Conservation (phyloP, 2,888 invertebrate species). For the Labia minor region DNA sequence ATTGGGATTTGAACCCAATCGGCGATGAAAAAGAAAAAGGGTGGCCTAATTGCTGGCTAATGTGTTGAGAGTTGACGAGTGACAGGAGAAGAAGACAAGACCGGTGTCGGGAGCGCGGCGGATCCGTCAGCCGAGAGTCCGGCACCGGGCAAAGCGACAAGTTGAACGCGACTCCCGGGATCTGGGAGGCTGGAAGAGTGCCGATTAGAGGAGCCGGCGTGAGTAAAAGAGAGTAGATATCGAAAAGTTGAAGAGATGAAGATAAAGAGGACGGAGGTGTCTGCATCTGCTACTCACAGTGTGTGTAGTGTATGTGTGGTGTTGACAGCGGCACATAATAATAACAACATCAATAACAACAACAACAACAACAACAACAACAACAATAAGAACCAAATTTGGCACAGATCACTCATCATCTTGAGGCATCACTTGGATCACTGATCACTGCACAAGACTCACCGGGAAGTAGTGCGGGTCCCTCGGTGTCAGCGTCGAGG, state of each 20-base stretch:
- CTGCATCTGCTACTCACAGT: neutral
- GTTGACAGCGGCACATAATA: neutral
- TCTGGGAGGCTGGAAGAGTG: neutral
- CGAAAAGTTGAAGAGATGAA: neutral
- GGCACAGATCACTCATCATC: neutral
- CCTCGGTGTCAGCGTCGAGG: constrained; percentile 40
- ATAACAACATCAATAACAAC: neutral
- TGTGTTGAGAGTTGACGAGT: no score
- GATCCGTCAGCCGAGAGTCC: neutral
- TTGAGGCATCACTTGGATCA: neutral
- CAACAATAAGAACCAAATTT: neutral
- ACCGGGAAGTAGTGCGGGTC: constrained; percentile 26
- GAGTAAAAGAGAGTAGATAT: neutral
- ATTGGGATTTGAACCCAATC: no score
- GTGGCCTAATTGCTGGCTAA: no score
- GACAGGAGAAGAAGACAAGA: neutral
- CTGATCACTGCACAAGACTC: constrained; percentile 19
- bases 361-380: neutral
- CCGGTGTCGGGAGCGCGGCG: neutral
- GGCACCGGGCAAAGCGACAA: neutral
- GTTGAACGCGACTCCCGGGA: neutral
- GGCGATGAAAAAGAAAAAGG: no score
- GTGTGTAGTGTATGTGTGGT: neutral
- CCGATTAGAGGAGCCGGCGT: neutral
- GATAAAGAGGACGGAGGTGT: neutral